A percentile compares a stretch with the other conserved stretches of the same genome.
phyloP scores from a whole-genome alignment of 1,140 invertebrate species.

The Magallana angulata region DNA sequence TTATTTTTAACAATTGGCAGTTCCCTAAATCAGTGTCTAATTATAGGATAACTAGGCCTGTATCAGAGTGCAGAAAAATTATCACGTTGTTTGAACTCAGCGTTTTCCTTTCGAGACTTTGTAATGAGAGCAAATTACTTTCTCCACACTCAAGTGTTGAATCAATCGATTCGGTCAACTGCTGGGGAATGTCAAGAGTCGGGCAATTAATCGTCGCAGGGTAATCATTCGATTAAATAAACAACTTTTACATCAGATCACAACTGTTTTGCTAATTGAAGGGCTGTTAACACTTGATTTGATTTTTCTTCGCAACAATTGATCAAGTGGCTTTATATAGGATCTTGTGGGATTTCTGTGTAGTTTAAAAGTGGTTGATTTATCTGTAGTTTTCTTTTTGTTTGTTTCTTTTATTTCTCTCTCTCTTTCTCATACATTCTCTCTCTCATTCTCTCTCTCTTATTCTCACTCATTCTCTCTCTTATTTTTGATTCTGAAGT shows the following conservation, averaged over 20 bases:
- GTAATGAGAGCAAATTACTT: slow-evolving; percentile 13
- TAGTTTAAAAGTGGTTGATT: neutral
- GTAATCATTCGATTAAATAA: slow-evolving; percentile 37
- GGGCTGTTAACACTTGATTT: slow-evolving; percentile 2
- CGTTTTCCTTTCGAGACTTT: neutral
- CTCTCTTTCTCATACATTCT: neutral
- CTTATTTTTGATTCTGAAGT: too few relatives aligned
- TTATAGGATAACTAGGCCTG: neutral
- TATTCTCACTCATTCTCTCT: too few relatives aligned
- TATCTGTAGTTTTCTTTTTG: neutral
- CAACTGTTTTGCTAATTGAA: slow-evolving; percentile 25
- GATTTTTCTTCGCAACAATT: neutral
- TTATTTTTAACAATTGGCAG: slow-evolving; percentile 27
- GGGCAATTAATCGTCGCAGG: neutral
- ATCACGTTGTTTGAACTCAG: slow-evolving; percentile 20
- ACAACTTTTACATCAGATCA: slow-evolving; percentile 36
- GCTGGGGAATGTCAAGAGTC: slow-evolving; percentile 7
- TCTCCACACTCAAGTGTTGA: slow-evolving; percentile 12
- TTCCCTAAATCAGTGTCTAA: slow-evolving; percentile 34
- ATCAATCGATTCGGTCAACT: slow-evolving; percentile 22
- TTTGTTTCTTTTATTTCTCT: neutral
- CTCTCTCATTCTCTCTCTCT: neutral
- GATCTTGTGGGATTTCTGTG: neutral
- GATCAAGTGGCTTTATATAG: slow-evolving; percentile 2
- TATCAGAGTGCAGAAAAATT: slow-evolving; percentile 26